Percentiles rank a stretch among this genome's conserved stretches.
phyloP scores from a whole-genome alignment of 1,140 invertebrate species.

The Spodoptera litura region DNA sequence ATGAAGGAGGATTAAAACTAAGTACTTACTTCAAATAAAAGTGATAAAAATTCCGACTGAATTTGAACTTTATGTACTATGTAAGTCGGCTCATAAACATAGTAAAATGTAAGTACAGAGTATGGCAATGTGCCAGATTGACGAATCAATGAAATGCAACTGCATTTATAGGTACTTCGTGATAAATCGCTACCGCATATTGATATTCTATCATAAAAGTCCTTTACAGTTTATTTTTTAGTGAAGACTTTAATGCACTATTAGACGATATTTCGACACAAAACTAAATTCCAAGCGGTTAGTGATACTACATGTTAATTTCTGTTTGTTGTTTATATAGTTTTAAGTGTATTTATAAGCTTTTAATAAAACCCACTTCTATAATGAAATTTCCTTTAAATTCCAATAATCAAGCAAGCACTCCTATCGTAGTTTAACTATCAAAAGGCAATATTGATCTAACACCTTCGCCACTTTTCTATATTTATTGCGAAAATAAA shows the following conservation, averaged over 20 bases:
- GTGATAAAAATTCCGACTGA: neutral
- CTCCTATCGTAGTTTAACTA: neutral
- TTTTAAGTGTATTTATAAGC: too few species aligned
- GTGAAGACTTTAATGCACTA: neutral
- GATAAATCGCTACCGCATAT: constrained; percentile 48
- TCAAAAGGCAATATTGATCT: neutral
- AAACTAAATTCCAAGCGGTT: too few species aligned
- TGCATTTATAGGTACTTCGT: constrained; percentile 46
- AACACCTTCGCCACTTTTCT: neutral
- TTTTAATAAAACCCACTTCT: too few species aligned
- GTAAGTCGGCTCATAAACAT: constrained; percentile 12
- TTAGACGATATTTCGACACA: neutral
- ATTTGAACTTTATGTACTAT: neutral
- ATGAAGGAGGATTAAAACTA: too few species aligned
- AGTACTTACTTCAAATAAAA: neutral
- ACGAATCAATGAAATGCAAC: constrained; percentile 56
- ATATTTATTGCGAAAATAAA: neutral
- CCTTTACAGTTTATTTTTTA: neutral
- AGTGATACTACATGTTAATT: too few species aligned
- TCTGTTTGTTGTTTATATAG: too few species aligned
- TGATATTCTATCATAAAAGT: constrained; percentile 38
- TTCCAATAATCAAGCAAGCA: neutral
- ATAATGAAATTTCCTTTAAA: neutral
- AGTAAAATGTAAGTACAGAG: neutral
- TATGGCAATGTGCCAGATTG: constrained; percentile 45